phyloP scores from a whole-genome alignment of 2,113 vertebrate genomes.

The Turdus rufiventris region DNA sequence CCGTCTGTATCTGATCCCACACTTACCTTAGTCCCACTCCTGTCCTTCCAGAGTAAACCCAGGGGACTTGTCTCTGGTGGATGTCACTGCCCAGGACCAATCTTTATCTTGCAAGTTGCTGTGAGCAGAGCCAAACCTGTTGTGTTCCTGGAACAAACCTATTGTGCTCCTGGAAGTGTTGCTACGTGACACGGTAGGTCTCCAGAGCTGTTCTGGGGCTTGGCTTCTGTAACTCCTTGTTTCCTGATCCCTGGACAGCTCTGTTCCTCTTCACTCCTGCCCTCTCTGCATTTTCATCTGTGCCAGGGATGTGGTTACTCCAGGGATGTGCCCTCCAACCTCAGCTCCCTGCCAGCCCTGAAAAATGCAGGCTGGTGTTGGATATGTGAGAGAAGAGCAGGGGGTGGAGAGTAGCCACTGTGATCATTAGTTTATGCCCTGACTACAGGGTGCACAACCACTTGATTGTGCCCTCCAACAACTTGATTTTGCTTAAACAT shows the following conservation, averaged over 20 bases:
- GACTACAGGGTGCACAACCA: background rate
- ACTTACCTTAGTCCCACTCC: background rate
- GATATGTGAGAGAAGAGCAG: background rate
- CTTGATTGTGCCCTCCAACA: background rate
- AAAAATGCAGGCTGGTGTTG: background rate
- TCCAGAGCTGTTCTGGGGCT: background rate
- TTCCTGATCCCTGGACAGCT: background rate
- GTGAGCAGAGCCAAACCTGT: background rate
- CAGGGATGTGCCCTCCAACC: background rate
- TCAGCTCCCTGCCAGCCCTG: background rate
- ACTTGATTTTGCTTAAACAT: background rate
- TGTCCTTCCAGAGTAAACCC: background rate
- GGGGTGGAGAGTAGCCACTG: fast-evolving
- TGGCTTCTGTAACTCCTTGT: background rate
- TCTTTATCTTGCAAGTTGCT: background rate
- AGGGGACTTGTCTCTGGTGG: fast-evolving
- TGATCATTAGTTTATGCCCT: fast-evolving
- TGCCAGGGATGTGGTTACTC: background rate
- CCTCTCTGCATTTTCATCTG: background rate
- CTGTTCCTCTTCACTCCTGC: background rate
- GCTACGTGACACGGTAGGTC: background rate
- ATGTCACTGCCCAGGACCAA: background rate
- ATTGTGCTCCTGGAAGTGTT: background rate
- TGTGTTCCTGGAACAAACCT: background rate
- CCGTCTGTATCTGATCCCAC: background rate